Evolutionary conservation across 1,140 invertebrate genomes (phyloP), one percentile per base, ranked within the genome.

Genomic region (Dysdera silvatica): DNA sequence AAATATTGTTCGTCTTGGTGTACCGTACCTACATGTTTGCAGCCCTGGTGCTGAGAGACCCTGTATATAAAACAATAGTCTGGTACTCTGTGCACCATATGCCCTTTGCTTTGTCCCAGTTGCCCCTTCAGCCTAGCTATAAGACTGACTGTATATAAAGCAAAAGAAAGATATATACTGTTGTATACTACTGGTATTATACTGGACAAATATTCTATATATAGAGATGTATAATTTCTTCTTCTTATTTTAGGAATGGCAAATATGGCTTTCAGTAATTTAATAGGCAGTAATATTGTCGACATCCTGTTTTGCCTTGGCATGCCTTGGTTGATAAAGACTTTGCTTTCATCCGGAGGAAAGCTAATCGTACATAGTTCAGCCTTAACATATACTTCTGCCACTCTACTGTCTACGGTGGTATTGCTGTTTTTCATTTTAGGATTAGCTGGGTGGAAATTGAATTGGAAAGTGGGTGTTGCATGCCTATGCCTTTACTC

Each of bases 251-350:
- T 51, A 62, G 68, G 68, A 35, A 45, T 62, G 57, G 80, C 79
- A 7, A 74, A 79, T 35, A 91, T 92, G 80, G 88, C 87, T 0
- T 85, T 93, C 43, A 89, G 87, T 7, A 91, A 91, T 68, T 85
- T 87, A 0, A 72, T 92, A 6, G 89, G 89, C 0, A 87, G 87
- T 0, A 92, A 91, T 68, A 89, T 88, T 0, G 77, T 93, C 69
- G 88, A 90, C 59, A 89, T 91, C 54, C 72, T 91, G 0, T 78
- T 91, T n/a, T 90, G 88, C n/a, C 75, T 92, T 12, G 87, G 88
- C 2, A 69, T 91, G 14, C 89, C 89, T 0, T 93, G 89, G 89
- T 81, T 88, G 4, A 85, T 91, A 43, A 87, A 84, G 68, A 84
- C 83, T 3, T 72, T 86, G 43, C 76, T 83, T 29, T 35, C 61